Evolutionary conservation across 2,797 vertebrate species (phyloP), one percentile per base, ranked within the genome.

Genomic region (Antennarius maculatus): DNA sequence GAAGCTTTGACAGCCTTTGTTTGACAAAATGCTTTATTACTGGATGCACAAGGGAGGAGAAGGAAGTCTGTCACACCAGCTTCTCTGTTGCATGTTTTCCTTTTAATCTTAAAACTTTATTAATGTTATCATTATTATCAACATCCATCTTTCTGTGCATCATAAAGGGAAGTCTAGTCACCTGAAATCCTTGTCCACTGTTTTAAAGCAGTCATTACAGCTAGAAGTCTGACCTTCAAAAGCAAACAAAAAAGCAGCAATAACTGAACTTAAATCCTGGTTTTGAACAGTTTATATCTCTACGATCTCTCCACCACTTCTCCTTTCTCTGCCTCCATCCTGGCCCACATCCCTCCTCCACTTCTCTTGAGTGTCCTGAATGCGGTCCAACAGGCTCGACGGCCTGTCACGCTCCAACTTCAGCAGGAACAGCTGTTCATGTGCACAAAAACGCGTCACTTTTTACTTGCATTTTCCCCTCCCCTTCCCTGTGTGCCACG

Each of bases 341-440:
- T 23, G 37, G 6, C 61, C 47, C 43, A 48, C 28, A 15, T 61
- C 69, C 61, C 62, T 61, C 66, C 69, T 66, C 60, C 66, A 28
- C 57, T 61, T 50, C 65, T 53, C 45, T 17, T 3, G 23, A 29
- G 51, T 17, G 48, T 55, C 65, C 70, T 82, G 79, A 91, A 90
- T 91, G 86, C 62, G 8, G 84, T 67, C 56, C 48, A 80, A 80
- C 89, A 67, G 80, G 85, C 79, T 82, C 6, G 34, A 72, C 74
- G 14, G 59, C 67, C 31, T 69, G n/a, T 15, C 41, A 54, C 47
- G 0, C 48, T 79, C 57, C 51, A 6, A 31, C 37, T 69, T 58
- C 52, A n/a, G 23, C 3, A 18, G 54, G 27, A 71, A 74, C 70
- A 79, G 74, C 71, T 86, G 66, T 18, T 54, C 28, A 18, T 41